Conservation (phyloP, 2,888 invertebrate species). For the Cataglyphis albicans region DNA sequence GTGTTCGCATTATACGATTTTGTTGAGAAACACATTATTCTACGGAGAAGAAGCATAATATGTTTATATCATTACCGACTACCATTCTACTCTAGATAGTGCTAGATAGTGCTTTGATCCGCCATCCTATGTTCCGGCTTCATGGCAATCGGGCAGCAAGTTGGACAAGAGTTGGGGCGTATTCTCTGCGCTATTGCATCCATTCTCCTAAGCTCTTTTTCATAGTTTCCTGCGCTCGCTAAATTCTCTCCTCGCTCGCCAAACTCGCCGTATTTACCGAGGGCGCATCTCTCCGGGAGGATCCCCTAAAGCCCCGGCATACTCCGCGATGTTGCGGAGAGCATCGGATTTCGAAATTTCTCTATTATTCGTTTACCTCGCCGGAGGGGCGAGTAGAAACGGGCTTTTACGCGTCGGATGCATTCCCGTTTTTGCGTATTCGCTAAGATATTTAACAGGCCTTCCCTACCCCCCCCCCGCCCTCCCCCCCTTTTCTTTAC, state of each 20-base stretch:
- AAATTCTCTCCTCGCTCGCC: slow-evolving; percentile 33
- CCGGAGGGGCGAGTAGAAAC: background rate
- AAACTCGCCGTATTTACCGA: slow-evolving; percentile 44
- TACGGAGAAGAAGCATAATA: slow-evolving; percentile 10
- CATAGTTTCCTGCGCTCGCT: slow-evolving; percentile 43
- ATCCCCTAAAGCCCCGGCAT: slow-evolving; percentile 12
- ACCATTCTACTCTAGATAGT: background rate
- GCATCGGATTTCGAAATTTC: slow-evolving; percentile 39
- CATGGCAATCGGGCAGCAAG: slow-evolving; percentile 31
- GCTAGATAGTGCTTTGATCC: slow-evolving; percentile 35
- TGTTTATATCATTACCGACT: slow-evolving; percentile 20
- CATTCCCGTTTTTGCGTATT: slow-evolving; percentile 16
- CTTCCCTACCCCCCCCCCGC: too few relatives aligned
- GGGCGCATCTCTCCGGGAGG: background rate
- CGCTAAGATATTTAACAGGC: slow-evolving; percentile 22
- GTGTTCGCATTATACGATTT: background rate
- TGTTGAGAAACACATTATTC: background rate
- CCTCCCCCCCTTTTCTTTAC: too few relatives aligned
- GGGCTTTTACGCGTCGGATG: background rate
- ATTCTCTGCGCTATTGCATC: slow-evolving; percentile 6
- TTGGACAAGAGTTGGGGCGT: slow-evolving; percentile 33
- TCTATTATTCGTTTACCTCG: slow-evolving; percentile 31
- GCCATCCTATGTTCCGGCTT: slow-evolving; percentile 5
- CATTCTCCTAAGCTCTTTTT: slow-evolving; percentile 47
- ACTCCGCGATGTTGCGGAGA: slow-evolving; percentile 24